phyloP scores from a whole-genome alignment of 2,113 vertebrate genomes.

The Suricata suricatta region DNA sequence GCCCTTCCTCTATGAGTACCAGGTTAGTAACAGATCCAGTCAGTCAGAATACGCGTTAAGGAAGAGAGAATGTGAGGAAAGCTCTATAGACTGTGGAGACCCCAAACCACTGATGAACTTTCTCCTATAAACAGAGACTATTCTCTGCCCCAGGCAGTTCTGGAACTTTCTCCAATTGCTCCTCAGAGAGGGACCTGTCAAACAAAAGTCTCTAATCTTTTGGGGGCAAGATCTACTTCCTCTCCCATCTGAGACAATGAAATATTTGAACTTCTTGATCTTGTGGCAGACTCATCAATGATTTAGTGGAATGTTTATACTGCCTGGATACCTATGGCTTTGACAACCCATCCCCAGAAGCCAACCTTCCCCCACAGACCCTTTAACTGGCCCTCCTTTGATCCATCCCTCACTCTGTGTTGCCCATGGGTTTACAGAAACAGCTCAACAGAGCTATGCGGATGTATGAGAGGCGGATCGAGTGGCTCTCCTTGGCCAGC shows the following conservation, averaged over 20 bases:
- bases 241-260: background rate
- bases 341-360: background rate
- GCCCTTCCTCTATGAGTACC: conserved; percentile 85
- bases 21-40: conserved; percentile 79
- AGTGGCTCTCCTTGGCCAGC: conserved; percentile 87
- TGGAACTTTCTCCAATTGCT: background rate
- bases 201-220: background rate
- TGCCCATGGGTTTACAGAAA: conserved; percentile 78
- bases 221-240: background rate
- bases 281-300: background rate
- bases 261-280: background rate
- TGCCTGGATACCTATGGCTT: background rate
- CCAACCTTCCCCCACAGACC: background rate
- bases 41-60: background rate
- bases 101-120: background rate
- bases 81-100: background rate
- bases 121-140: background rate
- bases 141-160: too few species aligned
- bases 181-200: background rate
- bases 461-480: conserved; percentile 83
- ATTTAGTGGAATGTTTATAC: background rate
- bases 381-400: background rate
- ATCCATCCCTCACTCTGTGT: background rate
- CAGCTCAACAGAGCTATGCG: conserved; percentile 80
- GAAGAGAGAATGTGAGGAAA: background rate